Conservation (phyloP, 1,140 invertebrate genomes). For the Sinonovacula constricta region DNA sequence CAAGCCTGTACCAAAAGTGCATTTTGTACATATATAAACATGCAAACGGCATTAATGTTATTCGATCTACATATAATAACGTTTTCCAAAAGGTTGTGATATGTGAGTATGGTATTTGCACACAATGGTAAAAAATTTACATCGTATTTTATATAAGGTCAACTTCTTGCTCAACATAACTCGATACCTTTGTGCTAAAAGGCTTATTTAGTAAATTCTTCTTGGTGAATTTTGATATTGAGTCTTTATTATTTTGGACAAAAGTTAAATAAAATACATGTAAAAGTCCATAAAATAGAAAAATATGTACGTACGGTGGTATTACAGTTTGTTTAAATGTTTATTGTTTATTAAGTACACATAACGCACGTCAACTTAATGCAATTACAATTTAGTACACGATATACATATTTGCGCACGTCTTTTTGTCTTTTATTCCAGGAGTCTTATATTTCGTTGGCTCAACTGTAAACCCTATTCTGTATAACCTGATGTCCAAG, state of each 20-base stretch:
- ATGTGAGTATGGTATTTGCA: no score
- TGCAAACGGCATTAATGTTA: background rate
- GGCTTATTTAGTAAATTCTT: no score
- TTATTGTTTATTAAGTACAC: background rate
- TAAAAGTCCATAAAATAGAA: background rate
- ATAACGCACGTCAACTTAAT: background rate
- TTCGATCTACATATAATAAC: background rate
- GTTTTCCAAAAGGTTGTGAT: no score
- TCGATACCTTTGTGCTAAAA: no score
- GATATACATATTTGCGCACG: background rate
- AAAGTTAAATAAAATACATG: background rate
- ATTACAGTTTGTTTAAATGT: background rate
- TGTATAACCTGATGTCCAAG: conserved; percentile 83
- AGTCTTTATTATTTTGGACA: background rate
- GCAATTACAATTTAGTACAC: background rate
- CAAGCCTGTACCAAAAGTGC: background rate
- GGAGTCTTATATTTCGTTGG: conserved; percentile 82
- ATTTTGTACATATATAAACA: background rate
- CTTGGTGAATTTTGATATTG: no score
- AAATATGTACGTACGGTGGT: background rate
- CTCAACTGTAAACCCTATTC: conserved; percentile 83
- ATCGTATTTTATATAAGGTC: no score
- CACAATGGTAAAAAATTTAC: no score
- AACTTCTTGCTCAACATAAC: no score
- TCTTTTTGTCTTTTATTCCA: conserved; percentile 29